Evolutionary conservation across 2,113 vertebrate species (phyloP).

Genomic region (Meleagris gallopavo): DNA sequence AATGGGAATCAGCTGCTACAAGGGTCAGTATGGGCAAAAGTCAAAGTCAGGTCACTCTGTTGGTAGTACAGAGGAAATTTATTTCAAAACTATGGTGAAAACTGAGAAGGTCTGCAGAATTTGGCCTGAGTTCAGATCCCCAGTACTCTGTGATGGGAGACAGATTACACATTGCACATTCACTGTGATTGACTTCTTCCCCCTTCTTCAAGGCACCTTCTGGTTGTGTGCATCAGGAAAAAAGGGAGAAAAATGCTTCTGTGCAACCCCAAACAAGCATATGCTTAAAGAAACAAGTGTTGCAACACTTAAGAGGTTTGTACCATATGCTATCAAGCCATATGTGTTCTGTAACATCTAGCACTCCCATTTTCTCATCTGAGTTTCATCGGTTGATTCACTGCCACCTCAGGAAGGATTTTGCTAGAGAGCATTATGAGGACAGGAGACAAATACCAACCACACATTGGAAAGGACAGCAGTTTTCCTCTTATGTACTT

Average conservation of each 20-base stretch:
- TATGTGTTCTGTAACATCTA: not conserved
- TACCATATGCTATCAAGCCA: not conserved
- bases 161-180: not conserved
- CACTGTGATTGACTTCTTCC: not conserved
- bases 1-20: not conserved
- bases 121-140: not conserved
- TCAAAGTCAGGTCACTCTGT: not conserved
- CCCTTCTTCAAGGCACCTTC: accelerated
- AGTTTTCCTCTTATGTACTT: not conserved
- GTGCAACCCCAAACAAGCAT: not conserved
- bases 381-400: not conserved
- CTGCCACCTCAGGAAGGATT: not conserved
- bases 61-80: not conserved
- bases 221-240: not conserved
- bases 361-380: not conserved
- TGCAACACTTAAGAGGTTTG: not conserved
- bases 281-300: not conserved
- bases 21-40: accelerated
- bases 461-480: not conserved
- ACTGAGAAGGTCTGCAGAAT: not conserved
- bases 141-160: accelerated
- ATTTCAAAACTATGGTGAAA: not conserved
- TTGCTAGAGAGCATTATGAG: not conserved
- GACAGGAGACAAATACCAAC: not conserved
- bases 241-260: not conserved